These are phyloP conservation scores for Junonia oenone DNA, from an alignment of 2,888 invertebrate species.

Conservation along the genomic window DNA sequence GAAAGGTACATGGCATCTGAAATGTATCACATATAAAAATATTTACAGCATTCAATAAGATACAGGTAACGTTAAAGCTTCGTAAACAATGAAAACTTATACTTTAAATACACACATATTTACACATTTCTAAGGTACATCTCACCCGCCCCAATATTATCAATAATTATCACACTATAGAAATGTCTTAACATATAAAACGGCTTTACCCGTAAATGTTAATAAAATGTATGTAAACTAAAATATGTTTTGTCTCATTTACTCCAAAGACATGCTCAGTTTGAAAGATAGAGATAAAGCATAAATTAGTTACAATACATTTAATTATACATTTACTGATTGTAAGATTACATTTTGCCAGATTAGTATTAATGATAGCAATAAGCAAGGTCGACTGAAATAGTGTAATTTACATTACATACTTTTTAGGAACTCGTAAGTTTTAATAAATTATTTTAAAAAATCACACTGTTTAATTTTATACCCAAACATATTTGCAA, in stretches of 20 bases:
- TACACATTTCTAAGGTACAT: constrained; percentile 40
- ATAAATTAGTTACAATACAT: neutral
- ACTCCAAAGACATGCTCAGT: neutral
- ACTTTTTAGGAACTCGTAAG: constrained; percentile 53
- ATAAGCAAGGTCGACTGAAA: constrained; percentile 32
- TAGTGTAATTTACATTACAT: constrained; percentile 27
- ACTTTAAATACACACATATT: constrained; percentile 43
- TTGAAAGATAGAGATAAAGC: neutral
- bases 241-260: neutral
- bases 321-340: neutral
- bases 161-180: constrained; percentile 42
- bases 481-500: constrained; percentile 11
- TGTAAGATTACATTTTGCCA: constrained; percentile 3
- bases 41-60: constrained; percentile 54
- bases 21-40: constrained; percentile 55
- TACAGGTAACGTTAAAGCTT: constrained; percentile 63
- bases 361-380: constrained; percentile 21
- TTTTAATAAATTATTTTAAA: constrained; percentile 55
- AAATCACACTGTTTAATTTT: constrained; percentile 28
- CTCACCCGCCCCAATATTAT: constrained; percentile 44
- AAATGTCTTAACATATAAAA: constrained; percentile 19
- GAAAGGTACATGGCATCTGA: constrained; percentile 66
- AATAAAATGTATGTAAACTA: neutral
- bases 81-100: constrained; percentile 40
- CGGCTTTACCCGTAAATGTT: neutral